Percentiles rank a stretch among this genome's conserved stretches.
phyloP scores from a whole-genome alignment of 2,113 vertebrate species.

The Corythaeola cristata region DNA sequence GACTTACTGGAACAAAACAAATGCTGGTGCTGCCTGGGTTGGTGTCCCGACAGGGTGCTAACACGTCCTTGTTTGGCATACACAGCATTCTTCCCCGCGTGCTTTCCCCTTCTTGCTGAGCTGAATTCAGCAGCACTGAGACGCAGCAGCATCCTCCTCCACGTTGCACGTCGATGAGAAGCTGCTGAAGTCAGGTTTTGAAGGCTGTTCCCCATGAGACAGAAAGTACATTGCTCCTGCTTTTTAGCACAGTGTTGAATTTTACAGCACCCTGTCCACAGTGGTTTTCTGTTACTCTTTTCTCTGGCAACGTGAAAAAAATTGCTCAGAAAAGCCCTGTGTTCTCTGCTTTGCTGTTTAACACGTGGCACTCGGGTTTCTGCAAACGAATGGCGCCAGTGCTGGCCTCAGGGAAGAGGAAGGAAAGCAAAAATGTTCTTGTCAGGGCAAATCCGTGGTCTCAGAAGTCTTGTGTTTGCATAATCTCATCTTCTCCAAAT shows the following conservation, averaged over 20 bases:
- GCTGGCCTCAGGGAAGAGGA: not conserved
- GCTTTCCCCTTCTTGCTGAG: not conserved
- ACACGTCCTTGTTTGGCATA: not conserved
- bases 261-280: not conserved
- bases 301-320: not conserved
- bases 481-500: not conserved
- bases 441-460: not conserved
- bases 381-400: not conserved
- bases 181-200: not conserved
- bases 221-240: not conserved
- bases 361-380: accelerated
- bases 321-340: not conserved
- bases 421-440: not conserved
- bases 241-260: not conserved
- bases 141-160: not conserved
- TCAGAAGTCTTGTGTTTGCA: not conserved
- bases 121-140: not conserved
- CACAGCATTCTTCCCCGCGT: not conserved
- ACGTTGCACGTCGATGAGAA: not conserved
- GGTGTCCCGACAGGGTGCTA: not conserved
- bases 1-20: not conserved
- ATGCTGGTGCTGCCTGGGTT: not conserved
- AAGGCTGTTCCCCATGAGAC: not conserved
- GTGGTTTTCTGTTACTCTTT: not conserved
- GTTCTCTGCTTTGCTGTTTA: not conserved